Evolutionary conservation across 2,888 invertebrate genomes (phyloP).

Genomic region (Leptogaster cylindrica): DNA sequence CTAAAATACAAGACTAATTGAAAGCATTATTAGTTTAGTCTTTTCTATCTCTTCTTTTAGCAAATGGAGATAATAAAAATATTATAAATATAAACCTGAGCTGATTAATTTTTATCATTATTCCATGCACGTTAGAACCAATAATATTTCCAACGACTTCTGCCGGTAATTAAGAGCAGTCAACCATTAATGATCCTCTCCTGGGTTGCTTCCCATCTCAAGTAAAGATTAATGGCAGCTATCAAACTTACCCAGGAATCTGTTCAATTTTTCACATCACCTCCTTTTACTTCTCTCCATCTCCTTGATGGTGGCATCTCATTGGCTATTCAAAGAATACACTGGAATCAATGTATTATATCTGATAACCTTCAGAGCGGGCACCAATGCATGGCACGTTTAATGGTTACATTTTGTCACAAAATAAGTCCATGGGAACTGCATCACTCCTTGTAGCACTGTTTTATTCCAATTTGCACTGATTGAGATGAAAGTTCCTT

Average conservation of each 20-base stretch:
- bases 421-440: constrained; percentile 31
- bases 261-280: constrained; percentile 32
- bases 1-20: no score
- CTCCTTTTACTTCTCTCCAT: neutral
- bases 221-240: constrained; percentile 14
- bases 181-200: no score
- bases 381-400: constrained; percentile 23
- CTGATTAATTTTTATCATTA: no score
- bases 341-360: constrained; percentile 34
- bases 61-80: no score
- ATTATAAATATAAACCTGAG: no score
- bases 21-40: no score
- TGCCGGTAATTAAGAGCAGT: no score
- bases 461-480: neutral
- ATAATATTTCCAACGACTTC: no score
- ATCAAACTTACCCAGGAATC: constrained; percentile 23
- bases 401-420: constrained; percentile 36
- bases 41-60: no score
- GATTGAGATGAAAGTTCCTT: constrained; percentile 26
- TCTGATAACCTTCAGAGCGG: constrained; percentile 28
- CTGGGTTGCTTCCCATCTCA: no score
- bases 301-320: neutral
- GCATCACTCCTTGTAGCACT: constrained; percentile 8
- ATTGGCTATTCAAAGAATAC: constrained; percentile 19
- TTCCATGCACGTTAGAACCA: no score